Base-by-base conservation (phyloP, 2,113 vertebrate genomes). In the Gymnogyps californianus region DNA sequence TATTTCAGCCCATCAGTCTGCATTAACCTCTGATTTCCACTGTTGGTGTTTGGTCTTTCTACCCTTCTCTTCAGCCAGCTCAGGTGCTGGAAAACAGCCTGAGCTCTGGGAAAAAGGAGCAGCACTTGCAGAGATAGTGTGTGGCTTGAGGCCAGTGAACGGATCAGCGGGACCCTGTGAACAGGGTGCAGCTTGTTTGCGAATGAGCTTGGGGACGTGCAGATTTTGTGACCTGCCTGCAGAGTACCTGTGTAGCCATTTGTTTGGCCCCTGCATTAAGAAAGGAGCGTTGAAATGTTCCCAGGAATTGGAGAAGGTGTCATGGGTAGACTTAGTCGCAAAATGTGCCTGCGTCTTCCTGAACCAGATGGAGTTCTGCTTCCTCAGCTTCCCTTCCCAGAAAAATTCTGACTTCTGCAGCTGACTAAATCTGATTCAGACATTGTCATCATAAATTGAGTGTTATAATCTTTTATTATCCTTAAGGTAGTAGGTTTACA, bases 171-270 rank as follows among this genome's bases (percentile, higher is more conserved):
- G 13, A 34, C 19, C 31, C 36, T 17, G 18, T 18, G 59, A 55
- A 13, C 17, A n/a, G 47, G 13, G 19, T 21, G 4, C 6, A 0
- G 22, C 34, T 46, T 46, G 25, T 78, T 46, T 16, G 11, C 6
- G 2, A 6, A 3, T 15, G 71, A n/a, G 42, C 17, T 34, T n/a
- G 42, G 13, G 15, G 13, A 19, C 2, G 0, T 31, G 49, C 49
- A 65, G 54, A 6, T 49, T 72, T 75, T 83, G 67, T 74, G 28
- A 74, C 46, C 80, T 62, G 51, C 36, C 16, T 65, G 1, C 46
- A 61, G 40, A 69, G 28, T 38, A 70, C 18, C 54, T n/a, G 4
- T 40, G 40, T 40, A 32, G 38, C 59, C 16, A 1, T 51, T 67
- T 77, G 19, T 79, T 65, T 67, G 44, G 15, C 10, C 42, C 18